Base-by-base conservation (phyloP, 2,888 invertebrate species). In the Synanthedon vespiformis region DNA sequence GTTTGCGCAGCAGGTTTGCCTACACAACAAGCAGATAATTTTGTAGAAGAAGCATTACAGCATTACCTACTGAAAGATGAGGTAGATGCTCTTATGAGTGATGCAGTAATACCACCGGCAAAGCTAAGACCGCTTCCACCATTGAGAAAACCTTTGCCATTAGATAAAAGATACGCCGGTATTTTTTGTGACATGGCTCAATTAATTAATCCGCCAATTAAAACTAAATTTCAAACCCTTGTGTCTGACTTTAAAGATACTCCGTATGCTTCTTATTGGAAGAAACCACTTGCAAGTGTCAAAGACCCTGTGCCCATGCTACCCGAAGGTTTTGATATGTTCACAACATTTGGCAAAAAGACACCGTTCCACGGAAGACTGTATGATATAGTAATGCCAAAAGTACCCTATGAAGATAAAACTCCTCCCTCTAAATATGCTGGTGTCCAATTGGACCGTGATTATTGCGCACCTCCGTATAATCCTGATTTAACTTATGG, bases 401-500 rank as follows among this genome's bases (percentile, higher is more conserved):
- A 75, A 61, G 61, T 60, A 1, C 76, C 82, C 5, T 54, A 61
- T 18, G 68, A 72, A 13, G 80, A 80, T 56, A 76, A 74, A 53
- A 79, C 77, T 4, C 77, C 74, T 1, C 53, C 27, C 12, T 61
- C 61, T 1, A 75, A 77, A 55, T 52, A 59, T 40, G 57, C 72
- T 10, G 77, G 77, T 2, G 65, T 65, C 5, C 84, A 82, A 63
- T 51, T 57, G 14, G 55, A 67, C 3, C 72, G 79, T 8, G 72
- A 74, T 40, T 86, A 80, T 58, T 84, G 83, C 57, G 48, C 58
- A 41, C 88, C 88, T 8, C 64, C 88, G 13, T 90, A 67, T 61
- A 65, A 80, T 50, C 67, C 78, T 4, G 67, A 87, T 49, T 62
- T 80, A 50, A 79, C 83, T 2, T 90, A 70, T 61, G 90, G 90